Evolutionary conservation across 2,888 invertebrate species (phyloP).

Genomic region (Pterostichus niger): DNA sequence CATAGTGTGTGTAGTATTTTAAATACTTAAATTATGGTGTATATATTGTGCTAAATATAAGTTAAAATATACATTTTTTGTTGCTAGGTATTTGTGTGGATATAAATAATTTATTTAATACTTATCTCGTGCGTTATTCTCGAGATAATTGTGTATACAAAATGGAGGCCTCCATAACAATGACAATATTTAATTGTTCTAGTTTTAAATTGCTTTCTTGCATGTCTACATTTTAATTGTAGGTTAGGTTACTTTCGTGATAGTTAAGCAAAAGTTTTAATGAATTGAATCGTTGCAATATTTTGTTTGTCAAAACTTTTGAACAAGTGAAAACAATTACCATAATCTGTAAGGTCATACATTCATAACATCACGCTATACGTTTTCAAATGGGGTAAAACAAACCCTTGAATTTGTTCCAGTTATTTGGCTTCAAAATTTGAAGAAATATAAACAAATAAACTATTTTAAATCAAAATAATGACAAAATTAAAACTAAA

Average conservation of each 20-base stretch:
- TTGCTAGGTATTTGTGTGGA: not conserved
- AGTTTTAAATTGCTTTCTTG: not conserved
- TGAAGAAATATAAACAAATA: too few relatives aligned
- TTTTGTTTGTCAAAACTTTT: too few relatives aligned
- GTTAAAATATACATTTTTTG: not conserved
- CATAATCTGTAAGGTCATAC: too few relatives aligned
- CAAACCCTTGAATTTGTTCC: too few relatives aligned
- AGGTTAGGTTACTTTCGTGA: not conserved
- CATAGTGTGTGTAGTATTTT: not conserved
- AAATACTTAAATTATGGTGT: constrained; percentile 1
- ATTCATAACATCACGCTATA: too few relatives aligned
- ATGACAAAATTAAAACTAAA: too few relatives aligned
- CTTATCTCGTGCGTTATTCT: not conserved
- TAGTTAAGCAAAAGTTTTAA: not conserved
- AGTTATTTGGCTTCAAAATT: too few relatives aligned
- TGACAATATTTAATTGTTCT: not conserved
- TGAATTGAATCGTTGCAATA: not conserved
- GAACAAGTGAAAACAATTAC: too few relatives aligned
- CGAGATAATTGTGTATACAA: too few relatives aligned
- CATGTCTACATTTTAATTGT: not conserved
- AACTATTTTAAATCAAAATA: too few relatives aligned
- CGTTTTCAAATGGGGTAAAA: too few relatives aligned
- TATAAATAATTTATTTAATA: not conserved
- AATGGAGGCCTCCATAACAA: not conserved
- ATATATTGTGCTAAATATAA: not conserved